Percentiles rank a stretch among this genome's conserved stretches.
Evolutionary conservation across 2,113 vertebrate genomes (phyloP).

Genomic region (Tragelaphus imberbis): DNA sequence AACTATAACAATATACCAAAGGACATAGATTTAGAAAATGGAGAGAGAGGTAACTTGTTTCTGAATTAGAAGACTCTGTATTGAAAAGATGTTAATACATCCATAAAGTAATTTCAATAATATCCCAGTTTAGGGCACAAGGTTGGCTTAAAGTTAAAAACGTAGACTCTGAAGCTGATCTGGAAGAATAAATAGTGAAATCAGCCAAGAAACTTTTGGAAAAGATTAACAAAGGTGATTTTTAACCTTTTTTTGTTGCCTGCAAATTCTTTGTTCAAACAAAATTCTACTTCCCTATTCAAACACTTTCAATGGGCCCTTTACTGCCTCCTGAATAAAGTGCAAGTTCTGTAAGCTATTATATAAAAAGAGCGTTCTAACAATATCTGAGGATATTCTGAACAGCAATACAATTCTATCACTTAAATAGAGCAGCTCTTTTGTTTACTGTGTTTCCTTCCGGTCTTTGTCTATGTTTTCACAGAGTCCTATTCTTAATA

Average conservation of each 20-base stretch:
- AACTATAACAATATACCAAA: not conserved
- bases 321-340: not conserved
- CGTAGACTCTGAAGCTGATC: not conserved
- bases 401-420: not conserved
- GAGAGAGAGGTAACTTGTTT: not conserved
- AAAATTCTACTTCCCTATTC: not conserved
- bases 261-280: not conserved
- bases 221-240: not conserved
- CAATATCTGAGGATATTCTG: not conserved
- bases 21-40: not conserved
- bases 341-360: not conserved
- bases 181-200: not conserved
- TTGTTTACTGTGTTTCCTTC: not conserved
- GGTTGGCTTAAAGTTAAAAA: not conserved
- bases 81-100: not conserved
- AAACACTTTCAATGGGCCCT: not conserved
- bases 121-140: not conserved
- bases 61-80: not conserved
- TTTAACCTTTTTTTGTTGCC: not conserved
- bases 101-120: not conserved
- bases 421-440: accelerated
- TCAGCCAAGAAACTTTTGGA: not conserved
- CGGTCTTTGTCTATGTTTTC: not conserved
- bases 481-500: accelerated
- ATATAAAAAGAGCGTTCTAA: not conserved